phyloP scores from a whole-genome alignment of 2,888 invertebrate species.

The Andrena bicolor region DNA sequence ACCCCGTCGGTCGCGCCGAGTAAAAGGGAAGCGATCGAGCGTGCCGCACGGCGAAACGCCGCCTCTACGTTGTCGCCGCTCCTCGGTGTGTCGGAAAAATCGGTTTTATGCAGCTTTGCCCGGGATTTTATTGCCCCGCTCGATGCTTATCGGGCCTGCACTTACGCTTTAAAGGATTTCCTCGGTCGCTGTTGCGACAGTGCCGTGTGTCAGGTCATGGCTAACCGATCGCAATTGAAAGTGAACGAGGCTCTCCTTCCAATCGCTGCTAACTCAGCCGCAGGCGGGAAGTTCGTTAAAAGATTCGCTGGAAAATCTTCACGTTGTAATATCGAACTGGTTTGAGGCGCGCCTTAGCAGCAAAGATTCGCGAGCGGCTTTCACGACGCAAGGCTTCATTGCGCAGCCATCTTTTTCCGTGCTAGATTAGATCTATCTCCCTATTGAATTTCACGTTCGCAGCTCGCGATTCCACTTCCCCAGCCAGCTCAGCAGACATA shows the following conservation, averaged over 20 bases:
- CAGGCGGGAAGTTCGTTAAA: too few species aligned
- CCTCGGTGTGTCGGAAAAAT: constrained; percentile 13
- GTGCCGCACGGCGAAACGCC: neutral
- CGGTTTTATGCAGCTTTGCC: constrained; percentile 8
- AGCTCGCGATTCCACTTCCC: too few species aligned
- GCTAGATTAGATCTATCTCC: constrained; percentile 66
- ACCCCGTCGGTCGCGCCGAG: neutral
- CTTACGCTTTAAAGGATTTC: constrained; percentile 20
- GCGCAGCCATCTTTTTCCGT: constrained; percentile 24
- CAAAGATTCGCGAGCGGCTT: too few species aligned
- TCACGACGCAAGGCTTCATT: constrained; percentile 40
- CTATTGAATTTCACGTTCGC: constrained; percentile 69
- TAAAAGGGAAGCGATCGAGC: constrained; percentile 16
- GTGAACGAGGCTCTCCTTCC: too few species aligned
- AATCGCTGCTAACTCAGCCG: too few species aligned
- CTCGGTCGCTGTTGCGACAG: too few species aligned
- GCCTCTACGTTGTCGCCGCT: neutral
- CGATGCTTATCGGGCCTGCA: constrained; percentile 17
- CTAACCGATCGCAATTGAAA: too few species aligned
- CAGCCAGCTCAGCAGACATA: constrained; percentile 62
- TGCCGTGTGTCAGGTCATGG: too few species aligned
- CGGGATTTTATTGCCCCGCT: constrained; percentile 3
- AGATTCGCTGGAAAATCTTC: too few species aligned
- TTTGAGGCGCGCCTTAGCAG: too few species aligned
- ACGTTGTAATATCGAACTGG: too few species aligned